Base-by-base conservation (phyloP, 1,140 invertebrate genomes). In the Monochamus saltuarius region DNA sequence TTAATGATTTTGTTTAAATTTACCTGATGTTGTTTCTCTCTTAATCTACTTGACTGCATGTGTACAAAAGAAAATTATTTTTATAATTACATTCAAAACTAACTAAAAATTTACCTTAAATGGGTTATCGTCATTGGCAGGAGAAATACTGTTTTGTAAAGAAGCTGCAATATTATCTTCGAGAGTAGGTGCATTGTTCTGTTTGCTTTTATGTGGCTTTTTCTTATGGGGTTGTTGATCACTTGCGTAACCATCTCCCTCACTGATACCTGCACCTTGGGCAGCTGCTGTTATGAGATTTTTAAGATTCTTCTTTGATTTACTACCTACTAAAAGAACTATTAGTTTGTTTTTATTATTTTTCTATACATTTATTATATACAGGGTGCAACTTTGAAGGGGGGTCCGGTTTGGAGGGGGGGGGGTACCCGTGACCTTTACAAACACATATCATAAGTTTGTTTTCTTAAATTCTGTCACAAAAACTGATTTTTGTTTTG, bases 91-190 rank as follows among this genome's bases (percentile, higher is more conserved):
- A n/a, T n/a, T n/a, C n/a, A n/a, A n/a, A n/a, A n/a, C n/a, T n/a
- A n/a, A n/a, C n/a, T n/a, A n/a, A 45, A 45, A 29, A 38, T n/a
- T 64, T 76, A 83, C 82, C 78, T 83, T 82, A 73, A 82, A 83
- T 11, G 81, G 81, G 63, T 82, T 81, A 57, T 79, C 71, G 11
- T 79, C 75, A 60, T 77, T 76, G 4, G 73, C 69, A 56, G 73
- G 74, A 34, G 78, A 64, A 64, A 77, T 79, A 68, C 70, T 70
- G 59, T 68, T 73, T 22, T 71, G 72, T 34, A 75, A 59, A 75
- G 82, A 70, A 75, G 81, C 73, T 74, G 77, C 56, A 74, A 80
- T 75, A 78, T 83, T 72, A 77, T 82, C 66, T 78, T 76, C 74
- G 19, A 75, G 56, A 1, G 71, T 75, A 6, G 62, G 69, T 7